phyloP scores from a whole-genome alignment of 2,797 vertebrate genomes.

The Chelonia mydas region DNA sequence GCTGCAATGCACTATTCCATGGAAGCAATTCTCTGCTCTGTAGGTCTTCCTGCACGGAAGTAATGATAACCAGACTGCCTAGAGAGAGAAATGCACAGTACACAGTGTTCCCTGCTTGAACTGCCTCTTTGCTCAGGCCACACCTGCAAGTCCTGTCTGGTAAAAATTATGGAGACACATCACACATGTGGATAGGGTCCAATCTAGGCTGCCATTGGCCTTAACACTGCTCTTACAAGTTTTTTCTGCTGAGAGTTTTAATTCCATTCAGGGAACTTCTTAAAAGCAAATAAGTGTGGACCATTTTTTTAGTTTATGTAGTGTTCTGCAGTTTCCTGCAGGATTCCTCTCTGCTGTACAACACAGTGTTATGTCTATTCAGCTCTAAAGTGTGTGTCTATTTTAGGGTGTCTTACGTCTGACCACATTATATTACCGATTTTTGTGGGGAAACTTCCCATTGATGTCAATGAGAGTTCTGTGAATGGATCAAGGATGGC shows the following conservation, averaged over 20 bases:
- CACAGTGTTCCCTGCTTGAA: not conserved
- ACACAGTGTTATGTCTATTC: not conserved
- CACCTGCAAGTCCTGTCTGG: not conserved
- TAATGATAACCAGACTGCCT: not conserved
- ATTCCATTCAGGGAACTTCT: not conserved
- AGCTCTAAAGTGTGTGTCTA: not conserved
- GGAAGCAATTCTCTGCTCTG: no score
- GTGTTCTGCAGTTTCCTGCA: not conserved
- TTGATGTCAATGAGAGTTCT: not conserved
- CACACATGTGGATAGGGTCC: not conserved
- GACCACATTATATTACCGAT: not conserved
- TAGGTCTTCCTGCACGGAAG: not conserved
- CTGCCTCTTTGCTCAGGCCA: not conserved
- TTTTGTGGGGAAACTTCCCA: not conserved
- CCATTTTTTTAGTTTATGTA: not conserved
- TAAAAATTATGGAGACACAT: not conserved
- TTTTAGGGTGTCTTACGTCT: not conserved
- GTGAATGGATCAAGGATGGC: not conserved
- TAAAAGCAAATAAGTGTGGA: not conserved
- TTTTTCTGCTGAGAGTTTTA: not conserved
- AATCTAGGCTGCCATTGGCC: not conserved
- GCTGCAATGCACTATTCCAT: not conserved
- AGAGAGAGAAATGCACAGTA: not conserved
- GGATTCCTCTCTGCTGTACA: not conserved
- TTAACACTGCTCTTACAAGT: not conserved